Evolutionary conservation across 2,888 invertebrate species (phyloP).

Genomic region (Nudaria mundana): DNA sequence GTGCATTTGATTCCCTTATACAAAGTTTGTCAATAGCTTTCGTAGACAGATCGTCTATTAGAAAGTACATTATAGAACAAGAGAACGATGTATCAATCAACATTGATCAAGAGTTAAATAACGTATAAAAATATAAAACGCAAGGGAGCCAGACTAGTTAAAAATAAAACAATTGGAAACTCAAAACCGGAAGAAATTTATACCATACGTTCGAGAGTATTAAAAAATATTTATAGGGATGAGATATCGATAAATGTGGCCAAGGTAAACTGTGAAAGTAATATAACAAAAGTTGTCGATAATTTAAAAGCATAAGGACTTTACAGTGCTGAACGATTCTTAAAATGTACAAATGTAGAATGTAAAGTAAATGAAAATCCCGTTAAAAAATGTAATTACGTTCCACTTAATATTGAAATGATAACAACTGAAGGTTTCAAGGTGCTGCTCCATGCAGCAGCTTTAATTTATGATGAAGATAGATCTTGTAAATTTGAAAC

Average conservation of each 20-base stretch:
- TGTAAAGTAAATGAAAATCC: conserved; percentile 6
- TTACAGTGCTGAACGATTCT: conserved; percentile 6
- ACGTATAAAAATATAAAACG: not conserved
- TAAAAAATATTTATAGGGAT: conserved; percentile 4
- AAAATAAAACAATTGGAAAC: conserved; percentile 1
- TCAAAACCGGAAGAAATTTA: conserved; percentile 5
- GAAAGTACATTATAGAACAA: conserved; percentile 4
- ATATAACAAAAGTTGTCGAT: conserved; percentile 4
- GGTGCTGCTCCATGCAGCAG: conserved; percentile 3
- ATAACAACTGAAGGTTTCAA: conserved; percentile 6
- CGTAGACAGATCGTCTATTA: conserved; percentile 5
- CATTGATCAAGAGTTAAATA: conserved; percentile 7
- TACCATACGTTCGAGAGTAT: conserved; percentile 7
- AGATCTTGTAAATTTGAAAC: conserved; percentile 4
- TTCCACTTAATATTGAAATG: conserved; percentile 5
- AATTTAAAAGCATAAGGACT: conserved; percentile 4
- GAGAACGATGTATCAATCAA: conserved; percentile 5
- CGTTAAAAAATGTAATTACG: conserved; percentile 8
- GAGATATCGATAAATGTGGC: conserved; percentile 4
- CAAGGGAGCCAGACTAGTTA: no score
- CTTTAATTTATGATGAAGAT: conserved; percentile 1
- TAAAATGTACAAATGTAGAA: conserved; percentile 9
- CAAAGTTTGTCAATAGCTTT: conserved; percentile 7
- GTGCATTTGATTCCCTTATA: conserved; percentile 8
- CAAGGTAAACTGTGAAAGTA: conserved; percentile 5